Conservation (phyloP, 2,888 invertebrate genomes). For the Erebia epiphron region DNA sequence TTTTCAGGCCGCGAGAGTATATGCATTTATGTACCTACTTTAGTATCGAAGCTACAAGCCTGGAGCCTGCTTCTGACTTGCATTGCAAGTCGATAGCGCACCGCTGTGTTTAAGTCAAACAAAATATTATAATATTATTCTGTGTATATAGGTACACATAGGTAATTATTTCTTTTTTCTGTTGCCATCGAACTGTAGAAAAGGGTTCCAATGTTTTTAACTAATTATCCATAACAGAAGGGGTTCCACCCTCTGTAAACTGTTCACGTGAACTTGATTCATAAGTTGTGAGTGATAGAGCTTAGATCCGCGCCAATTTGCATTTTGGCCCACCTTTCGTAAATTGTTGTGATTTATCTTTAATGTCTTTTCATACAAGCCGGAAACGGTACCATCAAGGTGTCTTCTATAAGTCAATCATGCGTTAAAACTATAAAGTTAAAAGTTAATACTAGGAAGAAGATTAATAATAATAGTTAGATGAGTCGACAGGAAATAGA, state of each 20-base stretch:
- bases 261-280: constrained; percentile 14
- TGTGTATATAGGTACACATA: neutral
- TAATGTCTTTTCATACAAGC: constrained; percentile 4
- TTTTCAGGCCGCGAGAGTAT: too few relatives aligned
- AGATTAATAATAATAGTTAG: too few relatives aligned
- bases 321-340: constrained; percentile 16
- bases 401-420: constrained; percentile 1
- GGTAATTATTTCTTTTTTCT: neutral
- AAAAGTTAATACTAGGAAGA: too few relatives aligned
- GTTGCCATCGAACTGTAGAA: constrained; percentile 36
- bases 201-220: constrained; percentile 39
- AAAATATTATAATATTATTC: too few relatives aligned
- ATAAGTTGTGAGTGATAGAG: constrained; percentile 1
- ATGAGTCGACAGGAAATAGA: too few relatives aligned
- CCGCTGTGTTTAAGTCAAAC: too few relatives aligned
- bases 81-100: too few relatives aligned
- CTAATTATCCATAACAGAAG: constrained; percentile 38
- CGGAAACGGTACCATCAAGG: constrained; percentile 1
- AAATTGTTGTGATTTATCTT: constrained; percentile 19
- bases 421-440: neutral
- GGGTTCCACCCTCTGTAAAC: constrained; percentile 33
- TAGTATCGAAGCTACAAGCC: too few relatives aligned
- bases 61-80: too few relatives aligned
- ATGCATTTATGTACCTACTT: too few relatives aligned
- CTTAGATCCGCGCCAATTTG: neutral